Evolutionary conservation across 2,888 invertebrate genomes (phyloP).

Genomic region (Tillus elongatus): DNA sequence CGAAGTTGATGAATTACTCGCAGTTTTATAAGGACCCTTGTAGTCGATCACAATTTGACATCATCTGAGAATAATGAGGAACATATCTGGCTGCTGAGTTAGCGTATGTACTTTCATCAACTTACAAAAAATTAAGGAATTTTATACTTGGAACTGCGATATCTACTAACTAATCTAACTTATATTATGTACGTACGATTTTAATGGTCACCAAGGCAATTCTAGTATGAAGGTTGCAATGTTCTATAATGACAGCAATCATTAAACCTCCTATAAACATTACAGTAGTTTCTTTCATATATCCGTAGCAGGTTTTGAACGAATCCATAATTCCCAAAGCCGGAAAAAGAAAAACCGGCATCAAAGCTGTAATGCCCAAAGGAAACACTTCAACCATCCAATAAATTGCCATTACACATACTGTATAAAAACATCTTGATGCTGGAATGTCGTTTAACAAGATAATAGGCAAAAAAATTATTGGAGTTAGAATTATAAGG

Average conservation of each 20-base stretch:
- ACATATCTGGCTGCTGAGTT: no score
- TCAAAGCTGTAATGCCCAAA: neutral
- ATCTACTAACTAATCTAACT: neutral
- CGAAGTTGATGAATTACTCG: no score
- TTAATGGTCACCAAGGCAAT: neutral
- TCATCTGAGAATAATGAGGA: no score
- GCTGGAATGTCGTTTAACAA: neutral
- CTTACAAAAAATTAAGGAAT: no score
- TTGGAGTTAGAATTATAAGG: neutral
- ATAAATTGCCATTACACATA: neutral
- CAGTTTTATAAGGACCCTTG: no score
- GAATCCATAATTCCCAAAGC: neutral
- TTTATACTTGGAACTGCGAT: no score
- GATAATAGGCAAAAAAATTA: neutral
- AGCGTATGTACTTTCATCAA: no score
- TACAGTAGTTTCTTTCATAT: neutral
- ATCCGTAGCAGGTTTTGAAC: neutral
- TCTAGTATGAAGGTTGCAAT: conserved; percentile 1
- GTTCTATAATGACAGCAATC: neutral
- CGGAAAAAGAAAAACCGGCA: neutral
- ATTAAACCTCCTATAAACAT: neutral
- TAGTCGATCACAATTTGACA: no score
- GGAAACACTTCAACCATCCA: conserved; percentile 1
- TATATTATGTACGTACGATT: neutral
- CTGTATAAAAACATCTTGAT: neutral